Conservation (phyloP, 2,113 vertebrate species). For the Charina bottae region DNA sequence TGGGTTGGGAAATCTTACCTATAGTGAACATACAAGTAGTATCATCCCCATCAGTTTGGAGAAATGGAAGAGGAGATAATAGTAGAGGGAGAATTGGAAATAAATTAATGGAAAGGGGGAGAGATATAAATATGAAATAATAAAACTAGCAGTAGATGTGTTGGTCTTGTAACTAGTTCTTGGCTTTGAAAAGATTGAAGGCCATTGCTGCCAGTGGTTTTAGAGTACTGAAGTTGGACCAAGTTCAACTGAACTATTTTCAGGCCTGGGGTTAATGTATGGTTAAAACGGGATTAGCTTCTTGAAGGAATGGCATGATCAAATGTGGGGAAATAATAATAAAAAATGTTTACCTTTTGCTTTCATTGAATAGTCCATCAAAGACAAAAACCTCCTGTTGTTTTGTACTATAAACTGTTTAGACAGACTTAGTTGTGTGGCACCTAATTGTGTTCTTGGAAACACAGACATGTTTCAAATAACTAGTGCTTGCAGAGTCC, state of each 20-base stretch:
- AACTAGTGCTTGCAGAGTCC: constrained; percentile 48
- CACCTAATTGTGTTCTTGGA: constrained; percentile 41
- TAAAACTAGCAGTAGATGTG: not conserved
- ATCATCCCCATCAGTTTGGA: not conserved
- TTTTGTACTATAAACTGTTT: constrained; percentile 18
- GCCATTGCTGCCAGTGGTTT: not conserved
- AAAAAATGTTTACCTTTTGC: not conserved
- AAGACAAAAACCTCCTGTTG: not conserved
- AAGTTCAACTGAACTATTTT: not conserved
- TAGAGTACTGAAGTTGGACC: not conserved
- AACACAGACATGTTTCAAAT: constrained; percentile 46
- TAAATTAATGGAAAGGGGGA: not conserved
- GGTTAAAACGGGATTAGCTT: not conserved
- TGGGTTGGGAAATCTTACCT: not conserved
- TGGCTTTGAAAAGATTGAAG: not conserved
- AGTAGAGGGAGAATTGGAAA: not conserved
- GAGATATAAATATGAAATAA: not conserved
- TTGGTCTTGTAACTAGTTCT: not conserved
- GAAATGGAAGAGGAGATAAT: not conserved
- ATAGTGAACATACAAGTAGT: not conserved
- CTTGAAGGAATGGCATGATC: not conserved
- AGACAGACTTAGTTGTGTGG: constrained; percentile 9
- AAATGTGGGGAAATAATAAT: not conserved
- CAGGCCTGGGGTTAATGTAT: not conserved
- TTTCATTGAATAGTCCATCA: not conserved